Evolutionary conservation across 2,113 vertebrate genomes (phyloP), one percentile per base, ranked within the genome.

Genomic region (Hippocampus abdominalis): DNA sequence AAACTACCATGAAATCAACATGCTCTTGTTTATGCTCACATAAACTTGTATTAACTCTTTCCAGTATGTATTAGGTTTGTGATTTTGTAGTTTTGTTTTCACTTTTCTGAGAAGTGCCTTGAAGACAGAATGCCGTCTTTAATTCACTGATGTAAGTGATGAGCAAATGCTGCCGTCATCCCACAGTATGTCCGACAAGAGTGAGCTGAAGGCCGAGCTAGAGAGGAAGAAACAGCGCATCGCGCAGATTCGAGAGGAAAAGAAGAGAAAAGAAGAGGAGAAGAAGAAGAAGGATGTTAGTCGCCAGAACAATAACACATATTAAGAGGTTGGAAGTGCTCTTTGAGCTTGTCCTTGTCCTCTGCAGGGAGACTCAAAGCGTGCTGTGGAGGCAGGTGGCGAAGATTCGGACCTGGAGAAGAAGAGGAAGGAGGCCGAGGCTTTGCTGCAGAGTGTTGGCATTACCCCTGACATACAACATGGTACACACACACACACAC

Each of bases 361-460:
- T 53, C 70, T 65, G 56, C n/a, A 91, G 89, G 89, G 81, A 36
- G 88, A 91, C 69, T 72, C 84, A 3, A 91, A 90, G 70, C 87
- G 89, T 13, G 81, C 74, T 4, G 70, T 4, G 3, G 89, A 91
- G 32, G 69, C 20, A 1, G 81, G 72, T 27, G 89, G 79, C 67
- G 95, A 98, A 74, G 97, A 98, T 83, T 95, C 95, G 27, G 96
- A 98, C 83, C 93, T 98, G 91, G 97, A 98, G 85, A 98, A 95
- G 88, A 98, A 98, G 83, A 95, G 97, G 82, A 94, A 96, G 87
- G 97, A 98, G 91, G 94, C 97, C 2, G 97, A 98, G 90, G 95
- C 94, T n/a, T 89, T 98, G 78, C 92, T 98, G 80, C 96, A 98
- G 87, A 98, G 97, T 79, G 96, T 98, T 89, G 97, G 97, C 13